Conservation (phyloP, 2,113 vertebrate species). For the Grantiella picta region DNA sequence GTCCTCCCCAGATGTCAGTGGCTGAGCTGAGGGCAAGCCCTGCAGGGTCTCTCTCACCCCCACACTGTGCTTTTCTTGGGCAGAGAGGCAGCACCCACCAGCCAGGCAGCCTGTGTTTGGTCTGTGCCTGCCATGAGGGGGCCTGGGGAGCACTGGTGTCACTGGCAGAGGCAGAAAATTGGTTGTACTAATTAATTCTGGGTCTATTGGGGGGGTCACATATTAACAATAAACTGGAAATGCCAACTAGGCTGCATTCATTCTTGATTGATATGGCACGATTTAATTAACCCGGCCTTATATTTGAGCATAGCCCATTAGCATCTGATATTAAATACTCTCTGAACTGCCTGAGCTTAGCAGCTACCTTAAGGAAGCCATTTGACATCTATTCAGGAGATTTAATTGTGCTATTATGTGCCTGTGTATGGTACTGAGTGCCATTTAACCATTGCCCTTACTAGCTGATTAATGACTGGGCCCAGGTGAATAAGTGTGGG, state of each 20-base stretch:
- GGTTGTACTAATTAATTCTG: background rate
- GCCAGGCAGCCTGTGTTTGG: background rate
- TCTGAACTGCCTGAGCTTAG: background rate
- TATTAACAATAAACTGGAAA: background rate
- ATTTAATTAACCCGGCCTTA: slow-evolving; percentile 23
- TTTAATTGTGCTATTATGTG: slow-evolving; percentile 31
- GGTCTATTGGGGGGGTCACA: background rate
- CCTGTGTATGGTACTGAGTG: background rate
- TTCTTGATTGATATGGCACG: background rate
- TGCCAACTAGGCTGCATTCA: background rate
- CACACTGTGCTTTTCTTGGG: accelerated
- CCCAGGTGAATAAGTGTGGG: background rate
- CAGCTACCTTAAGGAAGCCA: slow-evolving; percentile 19
- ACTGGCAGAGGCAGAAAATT: background rate
- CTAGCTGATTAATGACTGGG: background rate
- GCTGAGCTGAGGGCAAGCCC: background rate
- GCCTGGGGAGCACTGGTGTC: background rate
- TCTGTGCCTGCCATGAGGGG: background rate
- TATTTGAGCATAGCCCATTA: background rate
- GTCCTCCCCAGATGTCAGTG: accelerated
- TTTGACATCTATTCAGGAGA: slow-evolving; percentile 2
- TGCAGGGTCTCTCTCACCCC: background rate
- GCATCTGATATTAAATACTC: background rate
- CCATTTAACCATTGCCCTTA: slow-evolving; percentile 18
- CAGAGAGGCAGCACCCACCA: accelerated